Conservation (phyloP, 2,888 invertebrate species). For the Sarcophaga rosellei region DNA sequence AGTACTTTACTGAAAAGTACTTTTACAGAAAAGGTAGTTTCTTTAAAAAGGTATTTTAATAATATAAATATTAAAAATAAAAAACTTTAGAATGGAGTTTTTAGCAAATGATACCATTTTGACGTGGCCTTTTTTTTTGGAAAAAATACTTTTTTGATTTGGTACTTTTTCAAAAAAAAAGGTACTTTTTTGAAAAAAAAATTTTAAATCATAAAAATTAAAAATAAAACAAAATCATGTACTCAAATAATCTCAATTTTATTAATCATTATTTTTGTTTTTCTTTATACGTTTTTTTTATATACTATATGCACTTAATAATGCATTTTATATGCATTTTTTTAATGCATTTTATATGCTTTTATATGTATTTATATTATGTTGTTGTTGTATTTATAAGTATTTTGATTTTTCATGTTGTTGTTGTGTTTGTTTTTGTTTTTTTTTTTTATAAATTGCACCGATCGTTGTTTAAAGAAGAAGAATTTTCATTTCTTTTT, state of each 20-base stretch:
- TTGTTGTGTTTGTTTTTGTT: conserved; percentile 11
- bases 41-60: too few relatives aligned
- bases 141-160: too few relatives aligned
- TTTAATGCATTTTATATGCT: conserved; percentile 4
- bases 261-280: conserved; percentile 21
- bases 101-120: too few relatives aligned
- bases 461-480: conserved; percentile 74
- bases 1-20: too few relatives aligned
- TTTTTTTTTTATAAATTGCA: conserved; percentile 75
- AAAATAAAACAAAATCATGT: conserved; percentile 13
- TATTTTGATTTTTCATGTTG: conserved; percentile 59
- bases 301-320: background rate
- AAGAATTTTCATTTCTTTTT: conserved; percentile 29
- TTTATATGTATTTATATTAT: conserved; percentile 15
- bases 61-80: too few relatives aligned
- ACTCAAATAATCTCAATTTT: conserved; percentile 52
- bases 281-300: background rate
- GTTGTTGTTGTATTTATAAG: conserved; percentile 40
- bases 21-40: too few relatives aligned
- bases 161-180: too few relatives aligned
- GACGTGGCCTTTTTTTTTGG: too few relatives aligned
- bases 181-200: background rate
- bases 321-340: background rate
- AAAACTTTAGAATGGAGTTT: too few relatives aligned
- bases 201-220: background rate